Evolutionary conservation across 1,140 invertebrate genomes (phyloP).

Genomic region (Battus philenor): DNA sequence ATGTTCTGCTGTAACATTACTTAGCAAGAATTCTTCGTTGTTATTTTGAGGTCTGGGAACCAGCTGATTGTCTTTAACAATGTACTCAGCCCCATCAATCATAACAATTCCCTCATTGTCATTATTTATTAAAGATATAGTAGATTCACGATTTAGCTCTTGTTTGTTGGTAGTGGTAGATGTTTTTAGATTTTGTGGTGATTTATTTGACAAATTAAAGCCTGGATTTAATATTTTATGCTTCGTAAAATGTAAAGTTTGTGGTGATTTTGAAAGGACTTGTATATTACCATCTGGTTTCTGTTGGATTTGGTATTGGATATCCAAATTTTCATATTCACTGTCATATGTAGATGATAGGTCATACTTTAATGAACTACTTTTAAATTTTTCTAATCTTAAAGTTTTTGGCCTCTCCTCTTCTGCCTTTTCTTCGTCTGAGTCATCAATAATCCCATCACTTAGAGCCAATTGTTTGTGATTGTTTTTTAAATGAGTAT

Average conservation of each 20-base stretch:
- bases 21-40: conserved; percentile 39
- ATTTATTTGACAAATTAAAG: conserved; percentile 24
- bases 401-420: conserved; percentile 23
- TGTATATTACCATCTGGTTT: conserved; percentile 69
- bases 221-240: conserved; percentile 58
- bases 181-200: conserved; percentile 28
- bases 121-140: conserved; percentile 35
- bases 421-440: conserved; percentile 72
- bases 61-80: conserved; percentile 59
- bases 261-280: conserved; percentile 69
- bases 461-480: conserved; percentile 78
- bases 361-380: conserved; percentile 51
- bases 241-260: conserved; percentile 40
- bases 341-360: conserved; percentile 41
- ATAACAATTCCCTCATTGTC: conserved; percentile 73
- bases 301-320: conserved; percentile 57
- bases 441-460: conserved; percentile 80
- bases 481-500: conserved; percentile 79
- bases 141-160: conserved; percentile 25
- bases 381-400: conserved; percentile 25
- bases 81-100: conserved; percentile 76
- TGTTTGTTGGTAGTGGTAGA: conserved; percentile 22
- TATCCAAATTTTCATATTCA: conserved; percentile 49
- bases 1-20: conserved; percentile 31
- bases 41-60: conserved; percentile 39